Evolutionary conservation across 2,888 invertebrate genomes (phyloP).

Genomic region (Digitonthophagus gazella): DNA sequence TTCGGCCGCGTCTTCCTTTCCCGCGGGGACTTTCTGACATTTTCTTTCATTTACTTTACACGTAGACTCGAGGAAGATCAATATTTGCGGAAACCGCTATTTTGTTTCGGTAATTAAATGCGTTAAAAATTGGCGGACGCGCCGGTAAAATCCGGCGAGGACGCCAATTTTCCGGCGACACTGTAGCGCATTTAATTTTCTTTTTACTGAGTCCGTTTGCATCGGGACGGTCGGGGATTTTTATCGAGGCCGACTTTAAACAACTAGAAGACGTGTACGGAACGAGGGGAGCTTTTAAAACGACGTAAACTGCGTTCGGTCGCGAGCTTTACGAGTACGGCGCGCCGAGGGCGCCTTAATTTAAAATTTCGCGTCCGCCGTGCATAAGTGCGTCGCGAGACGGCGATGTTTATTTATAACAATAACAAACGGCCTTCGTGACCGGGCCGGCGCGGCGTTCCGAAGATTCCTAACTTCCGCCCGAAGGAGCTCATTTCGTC

Average conservation of each 20-base stretch:
- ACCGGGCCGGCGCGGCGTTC: slow-evolving; percentile 18
- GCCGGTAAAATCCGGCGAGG: not conserved
- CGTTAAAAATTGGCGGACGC: not conserved
- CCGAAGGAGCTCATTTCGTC: slow-evolving; percentile 31
- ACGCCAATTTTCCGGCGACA: not conserved
- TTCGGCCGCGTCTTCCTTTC: not conserved
- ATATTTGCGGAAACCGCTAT: not conserved
- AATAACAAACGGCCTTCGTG: not conserved
- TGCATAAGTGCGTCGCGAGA: not conserved
- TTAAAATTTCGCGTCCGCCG: not conserved
- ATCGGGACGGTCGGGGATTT: not conserved
- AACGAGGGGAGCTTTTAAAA: not conserved
- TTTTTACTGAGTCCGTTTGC: not conserved
- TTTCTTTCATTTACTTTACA: not conserved
- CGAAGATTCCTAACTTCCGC: slow-evolving; percentile 25
- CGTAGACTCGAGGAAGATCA: not conserved
- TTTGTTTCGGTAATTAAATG: not conserved
- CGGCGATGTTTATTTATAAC: not conserved
- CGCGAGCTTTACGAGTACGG: not conserved
- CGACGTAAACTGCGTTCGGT: not conserved
- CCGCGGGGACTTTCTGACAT: not conserved
- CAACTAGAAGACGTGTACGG: not conserved
- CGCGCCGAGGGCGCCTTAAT: not conserved
- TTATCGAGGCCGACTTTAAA: not conserved
- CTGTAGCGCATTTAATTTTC: not conserved